Evolutionary conservation across 2,888 invertebrate species (phyloP), one percentile per base, ranked within the genome.

Genomic region (Brachypalpus laphriformis): DNA sequence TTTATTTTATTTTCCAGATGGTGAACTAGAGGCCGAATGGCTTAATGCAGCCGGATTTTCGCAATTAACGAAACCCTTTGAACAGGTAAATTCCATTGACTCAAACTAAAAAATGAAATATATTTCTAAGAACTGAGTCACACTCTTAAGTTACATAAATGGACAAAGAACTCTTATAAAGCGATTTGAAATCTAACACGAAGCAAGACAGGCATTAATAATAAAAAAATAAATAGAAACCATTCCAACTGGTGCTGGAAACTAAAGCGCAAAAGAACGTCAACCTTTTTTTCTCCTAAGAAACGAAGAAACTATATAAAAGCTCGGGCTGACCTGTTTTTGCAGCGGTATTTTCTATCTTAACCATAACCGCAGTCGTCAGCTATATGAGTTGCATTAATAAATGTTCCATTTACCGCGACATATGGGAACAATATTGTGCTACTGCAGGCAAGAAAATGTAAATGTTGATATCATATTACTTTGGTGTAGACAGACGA

Each of bases 21-120:
- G 93, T 8, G 93, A 93, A 88, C 90, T 92, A 87, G 94, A 94
- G 88, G 93, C 93, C 6, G 93, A 93, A 82, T 94, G 94, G 94
- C 88, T 94, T 47, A 91, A 92, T 42, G 90, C 93, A 11, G 93
- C 93, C 20, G 94, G 94, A 28, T 93, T 93, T 89, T 91, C 93
- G 1, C 92, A 93, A 87, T 89, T 94, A 61, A 92, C 92, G 11
- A 92, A 92, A 87, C 92, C 92, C 22, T 93, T 92, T 87, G 91
- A 92, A 87, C 91, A 91, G 89, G 92, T 91, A 90, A 88, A 51
- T 66, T 40, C 14, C 1, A 40, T 6, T 6, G 8, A 47, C 0
- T 0, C 28, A 34, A 47, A 8, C 18, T 8, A 42, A 16, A 42
- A 7, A 31, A 14, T 16, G 28, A 16, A 6, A 42, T 34, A 42